Evolutionary conservation across 2,888 invertebrate species (phyloP).

Genomic region (Iselma pallidipennis): DNA sequence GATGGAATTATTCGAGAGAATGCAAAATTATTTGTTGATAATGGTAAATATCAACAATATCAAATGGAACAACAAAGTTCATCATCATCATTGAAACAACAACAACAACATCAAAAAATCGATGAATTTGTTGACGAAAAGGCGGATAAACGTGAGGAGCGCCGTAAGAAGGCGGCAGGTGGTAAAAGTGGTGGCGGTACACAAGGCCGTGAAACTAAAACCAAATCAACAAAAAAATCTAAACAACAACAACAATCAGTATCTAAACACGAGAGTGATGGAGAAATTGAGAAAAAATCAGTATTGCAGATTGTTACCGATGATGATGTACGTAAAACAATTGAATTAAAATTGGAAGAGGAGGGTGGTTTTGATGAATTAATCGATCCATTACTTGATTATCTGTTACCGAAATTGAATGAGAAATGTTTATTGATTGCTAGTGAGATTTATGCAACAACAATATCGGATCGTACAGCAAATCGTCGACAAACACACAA

Average conservation of each 20-base stretch:
- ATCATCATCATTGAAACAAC: too few relatives aligned
- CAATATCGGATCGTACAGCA: slow-evolving; percentile 71
- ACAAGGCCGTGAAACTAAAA: slow-evolving; percentile 94
- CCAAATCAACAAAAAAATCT: slow-evolving; percentile 89
- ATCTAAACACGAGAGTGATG: slow-evolving; percentile 72
- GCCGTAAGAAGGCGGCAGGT: slow-evolving; percentile 82
- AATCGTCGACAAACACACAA: slow-evolving; percentile 77
- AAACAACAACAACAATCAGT: slow-evolving; percentile 58
- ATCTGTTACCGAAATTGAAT: slow-evolving; percentile 74
- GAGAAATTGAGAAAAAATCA: slow-evolving; percentile 57
- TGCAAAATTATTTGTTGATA: slow-evolving; percentile 69
- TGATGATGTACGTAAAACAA: slow-evolving; percentile 70
- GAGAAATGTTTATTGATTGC: slow-evolving; percentile 69
- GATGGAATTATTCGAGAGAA: slow-evolving; percentile 66
- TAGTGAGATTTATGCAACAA: slow-evolving; percentile 73
- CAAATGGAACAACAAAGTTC: slow-evolving; percentile 72
- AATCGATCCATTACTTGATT: slow-evolving; percentile 66
- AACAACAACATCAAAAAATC: slow-evolving; percentile 37
- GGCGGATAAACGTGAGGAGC: slow-evolving; percentile 81
- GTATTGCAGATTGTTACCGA: slow-evolving; percentile 67
- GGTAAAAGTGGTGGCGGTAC: slow-evolving; percentile 91
- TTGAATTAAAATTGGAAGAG: slow-evolving; percentile 66
- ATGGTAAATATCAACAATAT: slow-evolving; percentile 76
- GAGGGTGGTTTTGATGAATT: slow-evolving; percentile 78
- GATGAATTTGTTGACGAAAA: slow-evolving; percentile 52